Evolutionary conservation across 1,140 invertebrate species (phyloP).

Genomic region (Ceratina japonica): DNA sequence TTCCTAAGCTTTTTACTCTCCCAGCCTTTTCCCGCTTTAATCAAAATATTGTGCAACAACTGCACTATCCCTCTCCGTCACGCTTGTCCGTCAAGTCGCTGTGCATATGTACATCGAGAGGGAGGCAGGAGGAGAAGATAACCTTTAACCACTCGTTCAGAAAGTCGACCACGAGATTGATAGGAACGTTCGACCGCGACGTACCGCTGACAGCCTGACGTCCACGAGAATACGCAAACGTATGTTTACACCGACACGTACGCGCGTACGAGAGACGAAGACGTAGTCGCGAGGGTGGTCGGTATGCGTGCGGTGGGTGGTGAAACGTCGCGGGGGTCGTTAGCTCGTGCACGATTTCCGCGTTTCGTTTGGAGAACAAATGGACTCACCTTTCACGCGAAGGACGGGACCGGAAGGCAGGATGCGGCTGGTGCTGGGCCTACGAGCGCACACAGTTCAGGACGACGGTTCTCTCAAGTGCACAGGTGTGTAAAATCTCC

Average conservation of each 20-base stretch:
- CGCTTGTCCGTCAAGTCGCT: constrained; percentile 1
- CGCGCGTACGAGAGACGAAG: background rate
- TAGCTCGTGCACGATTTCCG: constrained; percentile 33
- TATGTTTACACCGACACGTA: constrained; percentile 54
- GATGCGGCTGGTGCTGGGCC: constrained; percentile 6
- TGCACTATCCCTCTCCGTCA: background rate
- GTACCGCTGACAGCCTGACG: background rate
- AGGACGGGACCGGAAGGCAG: constrained; percentile 40
- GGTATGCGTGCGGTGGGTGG: constrained; percentile 27
- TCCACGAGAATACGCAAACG: constrained; percentile 18
- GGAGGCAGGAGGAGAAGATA: no score
- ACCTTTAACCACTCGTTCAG: background rate
- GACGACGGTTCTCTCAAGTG: constrained; percentile 31
- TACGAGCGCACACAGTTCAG: constrained; percentile 31
- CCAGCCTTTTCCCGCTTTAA: background rate
- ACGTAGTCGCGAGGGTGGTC: background rate
- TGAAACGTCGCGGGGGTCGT: constrained; percentile 46
- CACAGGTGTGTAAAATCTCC: constrained; percentile 64
- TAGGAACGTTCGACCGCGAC: background rate
- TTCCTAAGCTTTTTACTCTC: background rate
- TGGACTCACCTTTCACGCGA: constrained; percentile 58
- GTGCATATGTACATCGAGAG: no score
- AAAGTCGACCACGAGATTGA: background rate
- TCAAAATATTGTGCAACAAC: background rate
- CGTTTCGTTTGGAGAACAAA: constrained; percentile 26